Base-by-base conservation (phyloP, 2,113 vertebrate genomes). In the Silurus glanis region DNA sequence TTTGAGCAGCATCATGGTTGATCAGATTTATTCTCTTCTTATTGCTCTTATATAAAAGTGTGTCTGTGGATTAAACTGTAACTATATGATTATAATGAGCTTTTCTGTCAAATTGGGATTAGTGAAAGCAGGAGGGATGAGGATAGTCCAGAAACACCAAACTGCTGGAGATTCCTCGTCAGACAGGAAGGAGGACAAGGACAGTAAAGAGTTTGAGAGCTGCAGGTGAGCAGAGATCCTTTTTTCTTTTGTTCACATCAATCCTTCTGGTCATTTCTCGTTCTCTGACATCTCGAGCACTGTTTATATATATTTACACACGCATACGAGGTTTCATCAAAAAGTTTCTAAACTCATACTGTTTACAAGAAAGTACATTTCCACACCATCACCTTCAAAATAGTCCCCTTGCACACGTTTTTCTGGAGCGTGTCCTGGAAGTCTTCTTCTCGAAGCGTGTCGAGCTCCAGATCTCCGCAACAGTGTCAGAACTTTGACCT, bases 81-180 rank as follows among this genome's bases (percentile, higher is more conserved):
- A 37, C 37, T 37, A 37, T 37, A 37, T 25, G 23, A 49, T 28
- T 49, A 3, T 82, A 59, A 84, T 14, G 88, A 17, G 64, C 12
- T 53, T 5, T 61, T 37, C 5, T 85, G 25, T 83, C 16, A 0
- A 37, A 82, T 0, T 86, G 91, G 0, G 95, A 94, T 16, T 90
- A 99, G 98, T 99, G 66, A 99, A 98, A 92, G 98, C 97, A 71
- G 98, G 98, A 17, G 97, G 98, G 0, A 99, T 98, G 98, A 95
- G 98, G 86, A 99, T 99, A 90, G 98, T 99, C 88, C 98, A 98
- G 95, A 99, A 99, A 90, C 97, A 99, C 89, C 97, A 97, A 89
- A 81, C 92, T 64, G 53, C 94, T 55, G 93, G 89, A 85, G 96
- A 97, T 55, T 53, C 90, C 69, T 96, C 95, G 84, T 96, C 96